phyloP scores from a whole-genome alignment of 2,888 invertebrate genomes.

The Leptinotarsa juncta region DNA sequence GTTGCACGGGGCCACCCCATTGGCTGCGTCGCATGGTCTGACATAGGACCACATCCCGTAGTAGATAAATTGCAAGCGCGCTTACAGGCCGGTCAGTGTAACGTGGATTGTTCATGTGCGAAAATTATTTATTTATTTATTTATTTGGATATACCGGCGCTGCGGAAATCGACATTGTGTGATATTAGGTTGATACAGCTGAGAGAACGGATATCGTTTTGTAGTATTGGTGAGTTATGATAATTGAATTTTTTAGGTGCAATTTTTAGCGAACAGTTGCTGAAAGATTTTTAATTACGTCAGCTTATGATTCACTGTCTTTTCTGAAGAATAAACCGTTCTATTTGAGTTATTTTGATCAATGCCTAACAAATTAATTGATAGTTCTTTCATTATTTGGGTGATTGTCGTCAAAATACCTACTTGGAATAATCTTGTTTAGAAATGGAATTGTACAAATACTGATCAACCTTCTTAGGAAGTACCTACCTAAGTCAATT shows the following conservation, averaged over 20 bases:
- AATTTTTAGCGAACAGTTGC: too few relatives aligned
- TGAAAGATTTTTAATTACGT: background rate
- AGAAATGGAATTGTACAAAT: too few relatives aligned
- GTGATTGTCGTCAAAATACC: too few relatives aligned
- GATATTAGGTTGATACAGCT: constrained; percentile 22
- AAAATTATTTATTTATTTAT: constrained; percentile 15
- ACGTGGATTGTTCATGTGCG: constrained; percentile 14
- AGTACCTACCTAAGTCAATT: too few relatives aligned
- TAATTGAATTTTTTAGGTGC: background rate
- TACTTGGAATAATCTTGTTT: too few relatives aligned
- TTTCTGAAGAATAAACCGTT: too few relatives aligned
- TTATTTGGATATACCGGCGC: constrained; percentile 2
- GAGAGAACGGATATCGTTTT: constrained; percentile 18
- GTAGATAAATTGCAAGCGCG: constrained; percentile 62
- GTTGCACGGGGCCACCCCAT: constrained; percentile 66
- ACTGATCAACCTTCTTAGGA: too few relatives aligned
- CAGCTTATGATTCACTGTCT: background rate
- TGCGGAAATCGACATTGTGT: constrained; percentile 21
- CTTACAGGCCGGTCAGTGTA: constrained; percentile 46
- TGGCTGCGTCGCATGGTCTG: constrained; percentile 80
- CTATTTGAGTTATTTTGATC: too few relatives aligned
- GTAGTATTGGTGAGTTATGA: constrained; percentile 24
- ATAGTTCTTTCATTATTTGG: too few relatives aligned
- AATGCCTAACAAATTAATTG: too few relatives aligned
- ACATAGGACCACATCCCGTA: constrained; percentile 77